Percentiles rank a stretch among this genome's conserved stretches.
Conservation (phyloP, 2,113 vertebrate genomes). For the Mus pahari region DNA sequence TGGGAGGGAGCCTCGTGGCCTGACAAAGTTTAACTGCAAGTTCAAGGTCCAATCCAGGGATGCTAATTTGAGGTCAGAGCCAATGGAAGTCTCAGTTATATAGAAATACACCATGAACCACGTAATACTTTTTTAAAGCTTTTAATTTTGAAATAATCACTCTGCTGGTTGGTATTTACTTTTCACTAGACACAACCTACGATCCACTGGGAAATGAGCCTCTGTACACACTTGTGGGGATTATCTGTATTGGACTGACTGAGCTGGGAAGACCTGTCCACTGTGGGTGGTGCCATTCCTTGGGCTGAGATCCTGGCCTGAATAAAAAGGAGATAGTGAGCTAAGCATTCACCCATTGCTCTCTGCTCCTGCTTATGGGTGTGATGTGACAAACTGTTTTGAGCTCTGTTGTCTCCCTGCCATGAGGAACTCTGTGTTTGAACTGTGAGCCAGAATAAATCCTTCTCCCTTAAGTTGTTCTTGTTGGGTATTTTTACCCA, state of each 20-base stretch:
- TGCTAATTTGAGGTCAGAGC: not conserved
- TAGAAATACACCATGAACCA: not conserved
- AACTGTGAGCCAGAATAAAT: not conserved
- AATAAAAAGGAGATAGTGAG: not conserved
- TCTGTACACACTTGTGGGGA: not conserved
- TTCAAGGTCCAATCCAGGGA: not conserved
- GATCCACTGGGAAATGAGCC: not conserved
- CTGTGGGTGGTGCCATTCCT: not conserved
- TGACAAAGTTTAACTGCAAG: not conserved
- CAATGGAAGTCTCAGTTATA: not conserved
- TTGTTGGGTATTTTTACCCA: not conserved
- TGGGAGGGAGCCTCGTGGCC: rapidly evolving
- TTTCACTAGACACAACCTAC: not conserved
- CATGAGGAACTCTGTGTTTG: not conserved
- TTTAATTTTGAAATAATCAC: constrained; percentile 25
- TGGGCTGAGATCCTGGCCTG: not conserved
- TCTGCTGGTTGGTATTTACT: not conserved
- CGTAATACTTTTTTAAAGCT: not conserved
- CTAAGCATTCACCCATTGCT: not conserved
- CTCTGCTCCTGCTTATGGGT: not conserved
- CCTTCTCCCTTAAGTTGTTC: not conserved
- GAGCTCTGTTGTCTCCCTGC: not conserved
- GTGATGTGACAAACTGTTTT: not conserved
- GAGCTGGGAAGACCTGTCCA: not conserved
- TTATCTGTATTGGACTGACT: not conserved